These are phyloP conservation scores for Ariolimax columbianus DNA, from an alignment of 2,888 invertebrate species.

Conservation along the genomic window DNA sequence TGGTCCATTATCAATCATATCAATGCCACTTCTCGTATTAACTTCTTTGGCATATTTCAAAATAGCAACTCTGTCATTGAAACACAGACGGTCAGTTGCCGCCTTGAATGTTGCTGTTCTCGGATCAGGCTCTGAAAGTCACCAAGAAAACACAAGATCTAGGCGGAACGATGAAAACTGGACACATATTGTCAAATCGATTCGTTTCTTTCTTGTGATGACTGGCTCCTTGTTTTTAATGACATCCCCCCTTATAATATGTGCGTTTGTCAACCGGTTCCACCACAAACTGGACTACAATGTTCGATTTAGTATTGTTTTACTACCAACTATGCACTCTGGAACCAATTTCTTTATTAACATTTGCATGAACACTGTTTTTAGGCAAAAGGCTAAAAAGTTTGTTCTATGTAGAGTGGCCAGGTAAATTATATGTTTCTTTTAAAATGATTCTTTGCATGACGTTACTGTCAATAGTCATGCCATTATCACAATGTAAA, in stretches of 20 bases:
- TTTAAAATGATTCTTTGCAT: too few relatives aligned
- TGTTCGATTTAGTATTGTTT: background rate
- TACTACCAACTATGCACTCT: background rate
- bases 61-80: background rate
- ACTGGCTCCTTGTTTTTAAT: background rate
- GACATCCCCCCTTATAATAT: background rate
- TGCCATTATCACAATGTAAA: too few relatives aligned
- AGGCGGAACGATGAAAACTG: background rate
- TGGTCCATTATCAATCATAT: background rate
- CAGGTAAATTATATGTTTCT: too few relatives aligned
- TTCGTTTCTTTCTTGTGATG: background rate
- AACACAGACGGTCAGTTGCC: background rate
- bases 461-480: too few relatives aligned
- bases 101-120: background rate
- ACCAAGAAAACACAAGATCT: background rate
- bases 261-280: background rate
- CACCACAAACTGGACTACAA: background rate
- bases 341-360: background rate
- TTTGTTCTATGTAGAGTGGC: too few relatives aligned
- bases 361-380: background rate
- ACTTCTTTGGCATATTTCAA: background rate
- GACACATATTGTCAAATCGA: background rate
- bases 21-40: background rate
- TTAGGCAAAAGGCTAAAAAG: background rate
- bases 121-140: background rate